A percentile compares a stretch with the other conserved stretches of the same genome.
phyloP scores from a whole-genome alignment of 37 sponge, comb jelly and placozoan genomes.

The Halisarca cf. caerulea region DNA sequence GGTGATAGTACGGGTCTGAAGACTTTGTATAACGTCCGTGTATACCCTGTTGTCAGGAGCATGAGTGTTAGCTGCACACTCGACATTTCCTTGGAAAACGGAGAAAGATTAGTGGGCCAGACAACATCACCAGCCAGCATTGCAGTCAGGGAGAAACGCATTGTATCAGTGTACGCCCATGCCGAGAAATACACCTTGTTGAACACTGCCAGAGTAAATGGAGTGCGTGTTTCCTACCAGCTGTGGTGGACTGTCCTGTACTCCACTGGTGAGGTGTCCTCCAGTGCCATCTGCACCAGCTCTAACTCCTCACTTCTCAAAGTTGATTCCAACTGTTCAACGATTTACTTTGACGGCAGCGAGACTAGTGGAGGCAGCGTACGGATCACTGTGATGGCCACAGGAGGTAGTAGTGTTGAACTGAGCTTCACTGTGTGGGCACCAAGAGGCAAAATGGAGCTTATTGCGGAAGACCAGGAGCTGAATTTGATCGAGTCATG shows the following conservation, averaged over 20 bases:
- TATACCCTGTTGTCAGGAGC: neutral
- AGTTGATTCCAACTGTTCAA: conserved; percentile 43
- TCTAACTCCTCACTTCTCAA: conserved; percentile 31
- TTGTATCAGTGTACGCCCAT: neutral
- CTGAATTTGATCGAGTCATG: conserved; percentile 37
- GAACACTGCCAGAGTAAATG: neutral
- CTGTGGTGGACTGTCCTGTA: neutral
- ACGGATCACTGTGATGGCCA: conserved; percentile 22
- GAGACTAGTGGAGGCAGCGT: conserved; percentile 46
- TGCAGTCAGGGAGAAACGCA: neutral
- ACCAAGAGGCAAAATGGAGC: neutral
- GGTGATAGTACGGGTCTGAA: neutral
- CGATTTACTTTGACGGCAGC: conserved; percentile 56
- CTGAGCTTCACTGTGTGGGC: conserved; percentile 59
- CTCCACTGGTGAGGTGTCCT: neutral
- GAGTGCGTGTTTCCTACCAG: neutral
- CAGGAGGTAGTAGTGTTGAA: neutral
- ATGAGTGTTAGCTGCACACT: neutral
- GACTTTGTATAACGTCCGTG: neutral
- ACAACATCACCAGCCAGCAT: neutral
- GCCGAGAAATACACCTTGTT: neutral
- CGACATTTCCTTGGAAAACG: neutral
- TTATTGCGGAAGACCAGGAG: conserved; percentile 24
- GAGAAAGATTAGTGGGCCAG: neutral
- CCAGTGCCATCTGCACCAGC: neutral